phyloP scores from a whole-genome alignment of 1,140 invertebrate species.

The Bombus sibiricus region DNA sequence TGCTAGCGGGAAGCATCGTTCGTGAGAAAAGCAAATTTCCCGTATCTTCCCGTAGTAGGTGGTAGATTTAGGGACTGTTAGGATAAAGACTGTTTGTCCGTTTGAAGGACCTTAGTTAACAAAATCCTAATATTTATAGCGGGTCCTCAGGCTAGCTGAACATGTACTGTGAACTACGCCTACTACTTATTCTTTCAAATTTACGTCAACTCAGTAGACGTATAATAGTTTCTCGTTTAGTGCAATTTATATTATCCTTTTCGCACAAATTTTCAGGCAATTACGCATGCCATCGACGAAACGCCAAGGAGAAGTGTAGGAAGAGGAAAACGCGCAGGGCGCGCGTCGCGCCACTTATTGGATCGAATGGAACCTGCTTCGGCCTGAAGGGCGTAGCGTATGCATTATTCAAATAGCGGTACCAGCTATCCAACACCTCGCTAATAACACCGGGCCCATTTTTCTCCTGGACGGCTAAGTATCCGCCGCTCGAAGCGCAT shows the following conservation, averaged over 20 bases:
- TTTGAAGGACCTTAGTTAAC: no score
- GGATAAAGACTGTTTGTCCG: no score
- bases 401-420: slow-evolving; percentile 56
- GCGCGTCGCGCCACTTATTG: slow-evolving; percentile 14
- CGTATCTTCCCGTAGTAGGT: no score
- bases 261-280: slow-evolving; percentile 18
- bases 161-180: no score
- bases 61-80: no score
- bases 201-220: not conserved
- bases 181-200: not conserved
- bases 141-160: no score
- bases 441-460: slow-evolving; percentile 46
- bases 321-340: not conserved
- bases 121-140: no score
- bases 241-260: not conserved
- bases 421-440: slow-evolving; percentile 44
- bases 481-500: slow-evolving; percentile 42
- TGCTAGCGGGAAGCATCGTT: no score
- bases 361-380: slow-evolving; percentile 30
- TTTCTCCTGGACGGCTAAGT: slow-evolving; percentile 31
- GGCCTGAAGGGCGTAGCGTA: slow-evolving; percentile 28
- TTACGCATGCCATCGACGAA: not conserved
- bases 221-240: not conserved
- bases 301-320: not conserved
- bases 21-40: no score